Evolutionary conservation across 2,888 invertebrate genomes (phyloP).

Genomic region (Ormia ochracea): DNA sequence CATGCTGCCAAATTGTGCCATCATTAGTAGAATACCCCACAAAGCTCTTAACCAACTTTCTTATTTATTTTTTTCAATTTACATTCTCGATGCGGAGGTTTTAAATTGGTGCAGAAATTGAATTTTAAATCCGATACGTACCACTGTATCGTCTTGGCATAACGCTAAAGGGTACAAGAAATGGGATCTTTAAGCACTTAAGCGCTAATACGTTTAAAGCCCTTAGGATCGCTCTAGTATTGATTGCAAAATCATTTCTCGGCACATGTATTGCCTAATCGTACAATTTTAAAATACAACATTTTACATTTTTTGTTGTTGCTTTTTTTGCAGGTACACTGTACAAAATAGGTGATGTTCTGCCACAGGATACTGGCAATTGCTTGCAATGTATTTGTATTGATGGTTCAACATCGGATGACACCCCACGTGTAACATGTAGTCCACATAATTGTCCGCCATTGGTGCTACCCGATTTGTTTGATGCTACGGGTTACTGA

Average conservation of each 20-base stretch:
- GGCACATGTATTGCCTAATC: neutral
- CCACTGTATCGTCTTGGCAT: neutral
- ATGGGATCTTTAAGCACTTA: neutral
- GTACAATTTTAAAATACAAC: neutral
- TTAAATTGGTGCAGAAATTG: no score
- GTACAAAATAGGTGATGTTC: conserved; percentile 81
- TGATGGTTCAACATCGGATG: conserved; percentile 77
- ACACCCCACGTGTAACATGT: conserved; percentile 76
- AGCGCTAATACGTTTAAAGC: neutral
- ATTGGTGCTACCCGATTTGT: conserved; percentile 75
- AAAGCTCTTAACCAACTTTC: no score
- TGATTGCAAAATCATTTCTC: conserved; percentile 7
- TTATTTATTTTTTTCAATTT: no score
- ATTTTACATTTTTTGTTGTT: neutral
- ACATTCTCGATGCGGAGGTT: no score
- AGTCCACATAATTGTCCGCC: conserved; percentile 77
- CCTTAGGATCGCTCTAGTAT: neutral
- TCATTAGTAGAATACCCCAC: no score
- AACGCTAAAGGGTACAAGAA: neutral
- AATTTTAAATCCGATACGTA: no score
- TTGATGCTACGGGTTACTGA: conserved; percentile 77
- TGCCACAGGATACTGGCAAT: conserved; percentile 84
- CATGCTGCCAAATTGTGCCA: no score
- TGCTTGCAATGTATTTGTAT: conserved; percentile 84
- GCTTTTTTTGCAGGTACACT: conserved; percentile 78